phyloP scores from a whole-genome alignment of 2,113 vertebrate species.

The Marmota monax region DNA sequence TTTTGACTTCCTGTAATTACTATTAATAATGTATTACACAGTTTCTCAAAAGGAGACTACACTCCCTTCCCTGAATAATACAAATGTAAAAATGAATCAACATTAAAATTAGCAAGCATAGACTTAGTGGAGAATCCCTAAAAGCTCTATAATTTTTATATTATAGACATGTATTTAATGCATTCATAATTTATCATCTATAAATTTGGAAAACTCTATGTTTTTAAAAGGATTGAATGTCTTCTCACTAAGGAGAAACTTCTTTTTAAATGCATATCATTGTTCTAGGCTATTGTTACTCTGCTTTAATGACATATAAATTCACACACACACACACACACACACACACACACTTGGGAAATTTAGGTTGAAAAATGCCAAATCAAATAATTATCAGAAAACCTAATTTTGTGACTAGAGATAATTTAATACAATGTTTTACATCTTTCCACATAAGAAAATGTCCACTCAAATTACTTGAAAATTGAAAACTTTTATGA shows the following conservation, averaged over 20 bases:
- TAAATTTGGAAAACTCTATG: neutral
- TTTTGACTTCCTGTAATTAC: neutral
- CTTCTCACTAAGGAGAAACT: neutral
- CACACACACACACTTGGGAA: neutral
- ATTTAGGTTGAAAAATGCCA: neutral
- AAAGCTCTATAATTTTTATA: neutral
- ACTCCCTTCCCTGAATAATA: neutral
- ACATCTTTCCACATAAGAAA: neutral
- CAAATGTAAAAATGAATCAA: neutral
- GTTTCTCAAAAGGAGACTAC: neutral
- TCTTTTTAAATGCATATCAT: neutral
- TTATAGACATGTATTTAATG: neutral
- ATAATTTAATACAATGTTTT: slow-evolving; percentile 7
- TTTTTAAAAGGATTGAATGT: neutral
- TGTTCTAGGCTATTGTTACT: neutral
- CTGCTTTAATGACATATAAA: neutral
- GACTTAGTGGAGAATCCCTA: neutral
- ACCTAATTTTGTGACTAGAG: neutral
- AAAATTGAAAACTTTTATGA: neutral
- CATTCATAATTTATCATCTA: neutral
- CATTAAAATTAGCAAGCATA: neutral
- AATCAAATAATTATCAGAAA: slow-evolving; percentile 3
- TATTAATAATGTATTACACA: neutral
- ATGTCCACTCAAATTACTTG: neutral
- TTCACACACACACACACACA: neutral